Conservation (phyloP, 2,797 vertebrate genomes). For the Microctenopoma stevenorrisi region DNA sequence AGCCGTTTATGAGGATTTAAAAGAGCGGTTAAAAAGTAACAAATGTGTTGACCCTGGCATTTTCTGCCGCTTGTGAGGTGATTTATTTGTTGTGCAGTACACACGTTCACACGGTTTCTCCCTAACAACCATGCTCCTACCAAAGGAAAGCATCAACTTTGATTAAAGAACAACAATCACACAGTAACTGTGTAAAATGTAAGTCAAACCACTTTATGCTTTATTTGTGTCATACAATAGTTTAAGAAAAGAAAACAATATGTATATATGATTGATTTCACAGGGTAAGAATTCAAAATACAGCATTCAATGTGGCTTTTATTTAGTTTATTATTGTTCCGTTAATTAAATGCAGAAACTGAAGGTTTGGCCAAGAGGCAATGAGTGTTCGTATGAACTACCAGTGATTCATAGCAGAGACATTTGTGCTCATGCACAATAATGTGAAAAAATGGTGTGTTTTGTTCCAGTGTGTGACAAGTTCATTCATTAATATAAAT, state of each 20-base stretch:
- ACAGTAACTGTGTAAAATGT: background rate
- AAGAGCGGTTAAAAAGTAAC: slow-evolving; percentile 23
- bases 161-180: background rate
- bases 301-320: background rate
- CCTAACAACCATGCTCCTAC: background rate
- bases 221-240: background rate
- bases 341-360: too few relatives aligned
- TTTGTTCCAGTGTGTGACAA: background rate
- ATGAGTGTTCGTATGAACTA: slow-evolving; percentile 10
- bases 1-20: slow-evolving; percentile 43
- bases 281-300: background rate
- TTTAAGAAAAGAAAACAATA: background rate
- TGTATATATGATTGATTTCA: background rate
- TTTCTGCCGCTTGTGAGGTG: slow-evolving; percentile 2
- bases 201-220: background rate
- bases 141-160: background rate
- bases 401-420: background rate
- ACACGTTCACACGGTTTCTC: background rate
- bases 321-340: background rate
- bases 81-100: background rate
- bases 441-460: background rate
- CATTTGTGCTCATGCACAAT: slow-evolving; percentile 1
- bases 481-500: background rate
- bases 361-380: too few relatives aligned
- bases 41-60: slow-evolving; percentile 1